phyloP scores from a whole-genome alignment of 2,888 invertebrate species.

The Molanna angustata region DNA sequence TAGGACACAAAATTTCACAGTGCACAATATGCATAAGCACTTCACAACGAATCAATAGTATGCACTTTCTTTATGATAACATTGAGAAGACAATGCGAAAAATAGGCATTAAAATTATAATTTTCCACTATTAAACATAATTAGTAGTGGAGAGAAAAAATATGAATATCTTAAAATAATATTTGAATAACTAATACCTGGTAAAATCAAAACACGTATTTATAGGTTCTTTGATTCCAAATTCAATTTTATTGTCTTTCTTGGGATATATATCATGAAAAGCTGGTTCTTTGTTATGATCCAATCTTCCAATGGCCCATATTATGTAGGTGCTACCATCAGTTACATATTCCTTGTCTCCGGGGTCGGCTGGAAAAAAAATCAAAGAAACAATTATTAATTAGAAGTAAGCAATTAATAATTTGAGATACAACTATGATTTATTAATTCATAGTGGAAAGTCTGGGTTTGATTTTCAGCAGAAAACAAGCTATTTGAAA shows the following conservation, averaged over 20 bases:
- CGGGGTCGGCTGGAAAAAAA: constrained; percentile 61
- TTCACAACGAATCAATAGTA: no score
- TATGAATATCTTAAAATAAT: neutral
- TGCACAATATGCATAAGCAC: no score
- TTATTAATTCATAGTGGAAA: no score
- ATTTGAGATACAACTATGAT: no score
- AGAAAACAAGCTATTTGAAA: no score
- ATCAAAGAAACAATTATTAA: constrained; percentile 4
- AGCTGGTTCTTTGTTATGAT: constrained; percentile 73
- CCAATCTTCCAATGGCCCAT: constrained; percentile 83
- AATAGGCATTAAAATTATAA: neutral
- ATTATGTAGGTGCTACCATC: constrained; percentile 65
- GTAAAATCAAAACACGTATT: constrained; percentile 77
- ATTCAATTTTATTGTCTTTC: constrained; percentile 63
- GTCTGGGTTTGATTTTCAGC: no score
- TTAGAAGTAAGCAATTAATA: no score
- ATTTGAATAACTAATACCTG: constrained; percentile 36
- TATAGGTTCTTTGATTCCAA: constrained; percentile 61
- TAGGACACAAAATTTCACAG: no score
- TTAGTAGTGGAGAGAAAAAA: neutral
- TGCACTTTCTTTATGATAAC: no score
- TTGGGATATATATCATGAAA: constrained; percentile 81
- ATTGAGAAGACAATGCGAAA: neutral
- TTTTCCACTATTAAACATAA: neutral
- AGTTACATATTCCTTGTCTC: constrained; percentile 70